Percentiles rank a stretch among this genome's conserved stretches.
Evolutionary conservation across 1,140 invertebrate genomes (phyloP).

Genomic region (Achatina immaculata): DNA sequence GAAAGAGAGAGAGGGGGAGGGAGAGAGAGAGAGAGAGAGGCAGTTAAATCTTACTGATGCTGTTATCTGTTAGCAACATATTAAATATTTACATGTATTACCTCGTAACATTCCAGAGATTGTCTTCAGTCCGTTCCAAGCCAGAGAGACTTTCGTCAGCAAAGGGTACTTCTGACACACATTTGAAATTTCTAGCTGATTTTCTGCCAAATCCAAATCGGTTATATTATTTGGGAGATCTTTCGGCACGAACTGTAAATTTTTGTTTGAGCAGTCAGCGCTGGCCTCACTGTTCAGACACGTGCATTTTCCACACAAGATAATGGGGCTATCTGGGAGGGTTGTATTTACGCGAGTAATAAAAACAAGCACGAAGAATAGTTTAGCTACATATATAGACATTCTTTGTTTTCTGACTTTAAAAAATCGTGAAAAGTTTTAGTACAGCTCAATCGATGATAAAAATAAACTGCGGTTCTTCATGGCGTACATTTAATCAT

Average conservation of each 20-base stretch:
- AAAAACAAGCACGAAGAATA: background rate
- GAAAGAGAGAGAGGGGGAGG: slow-evolving; percentile 28
- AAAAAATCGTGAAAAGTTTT: too few relatives aligned
- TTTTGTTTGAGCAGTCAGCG: slow-evolving; percentile 1
- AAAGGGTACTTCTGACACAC: background rate
- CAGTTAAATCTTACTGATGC: background rate
- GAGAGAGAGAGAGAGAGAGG: slow-evolving; percentile 9
- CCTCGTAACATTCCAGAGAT: background rate
- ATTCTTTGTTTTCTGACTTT: too few relatives aligned
- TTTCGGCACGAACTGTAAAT: background rate
- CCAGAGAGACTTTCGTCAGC: background rate
- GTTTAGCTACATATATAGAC: background rate
- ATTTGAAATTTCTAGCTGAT: background rate
- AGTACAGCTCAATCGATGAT: too few relatives aligned
- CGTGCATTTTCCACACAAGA: background rate
- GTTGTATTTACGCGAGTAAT: background rate
- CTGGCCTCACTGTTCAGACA: background rate
- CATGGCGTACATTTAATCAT: too few relatives aligned
- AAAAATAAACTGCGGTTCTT: too few relatives aligned
- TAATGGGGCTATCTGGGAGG: background rate
- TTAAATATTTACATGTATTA: background rate
- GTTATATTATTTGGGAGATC: slow-evolving; percentile 3
- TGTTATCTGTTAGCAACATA: background rate
- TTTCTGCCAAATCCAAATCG: slow-evolving; percentile 5
- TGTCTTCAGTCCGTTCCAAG: background rate